phyloP scores from a whole-genome alignment of 2,797 vertebrate species.

The Macroramphosus scolopax region DNA sequence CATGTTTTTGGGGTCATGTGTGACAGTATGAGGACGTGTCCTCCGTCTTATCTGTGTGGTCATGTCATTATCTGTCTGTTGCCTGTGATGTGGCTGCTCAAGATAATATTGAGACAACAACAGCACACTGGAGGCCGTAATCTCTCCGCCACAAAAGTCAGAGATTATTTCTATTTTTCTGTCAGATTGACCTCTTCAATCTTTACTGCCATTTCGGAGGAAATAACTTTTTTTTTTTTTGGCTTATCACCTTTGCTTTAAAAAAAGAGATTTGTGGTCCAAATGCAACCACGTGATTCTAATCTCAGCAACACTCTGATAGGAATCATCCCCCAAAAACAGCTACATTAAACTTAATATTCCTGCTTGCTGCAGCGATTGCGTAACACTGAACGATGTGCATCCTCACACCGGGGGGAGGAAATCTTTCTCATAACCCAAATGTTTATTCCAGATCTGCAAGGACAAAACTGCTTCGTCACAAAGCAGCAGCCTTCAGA shows the following conservation, averaged over 20 bases:
- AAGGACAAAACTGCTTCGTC: constrained; percentile 37
- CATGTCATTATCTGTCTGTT: constrained; percentile 2
- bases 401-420: constrained; percentile 16
- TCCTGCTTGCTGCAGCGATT: constrained; percentile 32
- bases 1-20: no score
- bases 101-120: constrained; percentile 8
- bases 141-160: constrained; percentile 13
- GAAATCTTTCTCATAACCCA: constrained; percentile 36
- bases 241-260: constrained; percentile 45
- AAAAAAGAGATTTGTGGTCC: constrained; percentile 40
- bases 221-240: constrained; percentile 55
- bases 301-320: constrained; percentile 45
- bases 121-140: constrained; percentile 13
- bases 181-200: constrained; percentile 44
- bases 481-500: no score
- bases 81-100: constrained; percentile 13
- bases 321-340: constrained; percentile 18
- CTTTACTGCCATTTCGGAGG: constrained; percentile 35
- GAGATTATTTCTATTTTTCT: constrained; percentile 18
- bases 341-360: constrained; percentile 34
- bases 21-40: not conserved
- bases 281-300: constrained; percentile 46
- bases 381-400: constrained; percentile 23
- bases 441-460: constrained; percentile 54
- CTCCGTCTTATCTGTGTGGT: constrained; percentile 14